A percentile compares a stretch with the other conserved stretches of the same genome.
Conservation (phyloP, 1,140 invertebrate species). For the Eriosoma lanigerum region DNA sequence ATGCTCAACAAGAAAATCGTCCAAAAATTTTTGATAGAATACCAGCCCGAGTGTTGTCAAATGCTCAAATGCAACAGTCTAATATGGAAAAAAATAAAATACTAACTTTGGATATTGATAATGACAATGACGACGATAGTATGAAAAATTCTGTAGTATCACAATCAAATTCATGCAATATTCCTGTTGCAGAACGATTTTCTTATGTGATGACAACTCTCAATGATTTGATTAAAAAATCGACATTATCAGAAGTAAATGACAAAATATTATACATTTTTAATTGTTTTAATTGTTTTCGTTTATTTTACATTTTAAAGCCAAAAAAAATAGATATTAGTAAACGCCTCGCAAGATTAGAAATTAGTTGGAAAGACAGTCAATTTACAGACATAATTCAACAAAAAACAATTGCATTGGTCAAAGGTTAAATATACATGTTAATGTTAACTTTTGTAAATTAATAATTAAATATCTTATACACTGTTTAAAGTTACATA, state of each 20-base stretch:
- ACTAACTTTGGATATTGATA: not conserved
- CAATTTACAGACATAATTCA: conserved; percentile 42
- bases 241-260: conserved; percentile 26
- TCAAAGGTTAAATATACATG: conserved; percentile 25
- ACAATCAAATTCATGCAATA: not conserved
- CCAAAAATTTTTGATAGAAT: conserved; percentile 47
- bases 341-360: conserved; percentile 23
- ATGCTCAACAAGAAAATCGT: conserved; percentile 44
- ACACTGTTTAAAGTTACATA: not conserved
- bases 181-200: conserved; percentile 25
- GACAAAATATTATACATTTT: not conserved
- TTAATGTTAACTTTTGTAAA: not conserved
- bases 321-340: conserved; percentile 24
- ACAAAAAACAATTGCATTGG: conserved; percentile 36
- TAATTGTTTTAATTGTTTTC: not conserved
- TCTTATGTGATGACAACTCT: conserved; percentile 20
- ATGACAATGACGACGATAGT: not conserved
- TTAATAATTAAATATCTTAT: not conserved
- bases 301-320: not conserved
- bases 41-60: conserved; percentile 21
- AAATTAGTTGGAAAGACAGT: conserved; percentile 38
- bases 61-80: not conserved
- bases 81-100: conserved; percentile 20
- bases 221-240: conserved; percentile 19
- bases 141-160: not conserved